These are phyloP conservation scores for Cantharis flavilabris DNA, from an alignment of 2,888 invertebrate genomes.

Conservation along the genomic window DNA sequence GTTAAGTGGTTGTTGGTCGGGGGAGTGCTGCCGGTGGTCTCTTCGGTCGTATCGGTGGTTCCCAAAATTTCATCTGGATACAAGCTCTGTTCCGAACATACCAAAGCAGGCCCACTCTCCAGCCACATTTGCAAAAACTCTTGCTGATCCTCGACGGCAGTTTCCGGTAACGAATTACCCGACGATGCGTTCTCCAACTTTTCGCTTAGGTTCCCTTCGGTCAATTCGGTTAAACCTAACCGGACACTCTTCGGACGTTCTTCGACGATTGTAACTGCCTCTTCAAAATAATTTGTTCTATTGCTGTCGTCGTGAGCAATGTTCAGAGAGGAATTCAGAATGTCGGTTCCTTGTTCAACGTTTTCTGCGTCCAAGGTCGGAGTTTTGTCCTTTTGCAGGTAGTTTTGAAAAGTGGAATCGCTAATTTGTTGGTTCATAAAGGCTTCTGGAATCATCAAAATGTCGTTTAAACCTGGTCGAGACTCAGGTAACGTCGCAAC, in stretches of 20 bases:
- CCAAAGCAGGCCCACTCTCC: conserved; percentile 42
- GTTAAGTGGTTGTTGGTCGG: conserved; percentile 39
- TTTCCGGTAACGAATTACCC: conserved; percentile 15
- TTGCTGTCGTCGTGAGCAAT: not conserved
- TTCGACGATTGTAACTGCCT: not conserved
- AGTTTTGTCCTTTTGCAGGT: conserved; percentile 25
- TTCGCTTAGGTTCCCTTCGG: not conserved
- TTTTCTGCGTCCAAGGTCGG: not conserved
- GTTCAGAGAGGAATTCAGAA: conserved; percentile 40
- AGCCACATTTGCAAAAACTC: conserved; percentile 47
- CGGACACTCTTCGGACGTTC: conserved; percentile 6
- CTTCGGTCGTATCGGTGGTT: conserved; percentile 26
- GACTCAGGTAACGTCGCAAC: conserved; percentile 5
- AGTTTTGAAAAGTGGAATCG: conserved; percentile 22
- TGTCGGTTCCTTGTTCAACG: conserved; percentile 52
- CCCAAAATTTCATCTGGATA: conserved; percentile 43
- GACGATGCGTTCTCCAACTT: too few relatives aligned
- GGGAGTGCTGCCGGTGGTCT: not conserved
- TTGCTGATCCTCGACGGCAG: conserved; percentile 34
- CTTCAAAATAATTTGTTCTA: not conserved
- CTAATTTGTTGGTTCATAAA: conserved; percentile 9
- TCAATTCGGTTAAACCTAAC: not conserved
- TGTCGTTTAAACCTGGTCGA: conserved; percentile 48
- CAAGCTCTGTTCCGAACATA: conserved; percentile 45
- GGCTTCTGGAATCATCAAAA: conserved; percentile 47